A percentile compares a stretch with the other conserved stretches of the same genome.
These are phyloP conservation scores for Ia io DNA, from an alignment of 2,113 vertebrate species.

Conservation along the genomic window DNA sequence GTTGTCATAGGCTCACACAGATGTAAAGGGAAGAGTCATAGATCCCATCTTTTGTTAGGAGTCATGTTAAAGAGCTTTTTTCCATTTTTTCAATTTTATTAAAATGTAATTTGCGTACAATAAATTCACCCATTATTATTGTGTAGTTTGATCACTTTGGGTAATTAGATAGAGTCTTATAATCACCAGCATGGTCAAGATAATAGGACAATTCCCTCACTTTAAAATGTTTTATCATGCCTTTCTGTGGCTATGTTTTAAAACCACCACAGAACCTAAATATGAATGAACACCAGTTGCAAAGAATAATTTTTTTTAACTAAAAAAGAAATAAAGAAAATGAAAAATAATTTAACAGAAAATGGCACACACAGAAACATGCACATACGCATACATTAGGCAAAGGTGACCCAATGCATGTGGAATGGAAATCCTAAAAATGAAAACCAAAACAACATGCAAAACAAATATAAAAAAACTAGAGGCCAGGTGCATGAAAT, in stretches of 20 bases:
- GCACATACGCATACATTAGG: background rate
- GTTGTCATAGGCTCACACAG: background rate
- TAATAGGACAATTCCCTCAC: background rate
- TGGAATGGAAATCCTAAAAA: background rate
- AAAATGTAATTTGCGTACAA: background rate
- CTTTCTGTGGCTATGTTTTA: background rate
- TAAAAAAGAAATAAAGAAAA: background rate
- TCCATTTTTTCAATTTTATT: background rate
- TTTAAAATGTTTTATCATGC: background rate
- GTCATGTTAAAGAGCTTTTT: background rate
- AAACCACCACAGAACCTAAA: background rate
- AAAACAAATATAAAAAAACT: background rate
- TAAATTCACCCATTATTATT: background rate
- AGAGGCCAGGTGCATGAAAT: too few relatives aligned
- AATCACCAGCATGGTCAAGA: background rate
- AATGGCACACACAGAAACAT: background rate
- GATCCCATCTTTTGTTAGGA: background rate
- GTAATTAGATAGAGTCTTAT: background rate
- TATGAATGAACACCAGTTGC: background rate
- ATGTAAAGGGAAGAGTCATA: background rate
- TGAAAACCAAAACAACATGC: background rate
- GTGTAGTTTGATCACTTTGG: background rate
- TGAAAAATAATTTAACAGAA: background rate
- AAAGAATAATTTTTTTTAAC: background rate
- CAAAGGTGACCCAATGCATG: background rate